These are phyloP conservation scores for Vicugna pacos DNA, from an alignment of 2,113 vertebrate species.

Conservation along the genomic window DNA sequence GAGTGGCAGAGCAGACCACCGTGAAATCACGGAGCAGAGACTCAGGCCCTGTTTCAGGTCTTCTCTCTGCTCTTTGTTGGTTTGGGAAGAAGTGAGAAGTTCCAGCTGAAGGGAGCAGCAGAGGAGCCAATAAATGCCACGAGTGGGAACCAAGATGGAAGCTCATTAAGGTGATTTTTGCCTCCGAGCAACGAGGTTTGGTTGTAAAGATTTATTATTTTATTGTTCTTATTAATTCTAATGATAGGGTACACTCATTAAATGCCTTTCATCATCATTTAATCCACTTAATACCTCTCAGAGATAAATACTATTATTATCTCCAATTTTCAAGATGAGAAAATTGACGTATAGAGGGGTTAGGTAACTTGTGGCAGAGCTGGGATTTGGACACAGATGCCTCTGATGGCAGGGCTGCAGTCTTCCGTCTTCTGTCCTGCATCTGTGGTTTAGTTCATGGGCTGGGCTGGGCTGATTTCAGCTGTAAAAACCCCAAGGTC, in stretches of 20 bases:
- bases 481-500: neutral
- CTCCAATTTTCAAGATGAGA: constrained; percentile 72
- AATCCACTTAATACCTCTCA: constrained; percentile 61
- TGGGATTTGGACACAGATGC: neutral
- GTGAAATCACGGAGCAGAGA: neutral
- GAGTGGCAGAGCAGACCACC: neutral
- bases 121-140: neutral
- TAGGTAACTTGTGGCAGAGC: neutral
- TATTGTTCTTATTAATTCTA: constrained; percentile 75
- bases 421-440: neutral
- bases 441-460: neutral
- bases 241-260: constrained; percentile 65
- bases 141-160: neutral
- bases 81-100: neutral
- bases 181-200: constrained; percentile 55
- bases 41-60: neutral
- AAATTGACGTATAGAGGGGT: constrained; percentile 52
- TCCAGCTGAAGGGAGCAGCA: neutral
- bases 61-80: constrained; percentile 35
- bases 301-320: constrained; percentile 76
- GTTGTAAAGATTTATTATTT: constrained; percentile 73
- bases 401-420: neutral
- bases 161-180: constrained; percentile 49
- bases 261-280: constrained; percentile 67
- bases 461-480: constrained; percentile 1